Conservation (phyloP, 2,113 vertebrate species). For the western clawed frog (Xenopus tropicalis) region UCB_Xtro_10.0 CM004452.2:25873501-25874000, state of each 20-base stretch:
- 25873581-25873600: too few species aligned
- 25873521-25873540: too few species aligned
- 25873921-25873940: neutral
- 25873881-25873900: constrained; percentile 16
- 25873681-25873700: too few species aligned
- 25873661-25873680: too few species aligned
- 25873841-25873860: constrained; percentile 15
- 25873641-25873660: too few species aligned
- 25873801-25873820: constrained; percentile 8
- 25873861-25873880: constrained; percentile 21
- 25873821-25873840: constrained; percentile 21
- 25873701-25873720: neutral
- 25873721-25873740: neutral
- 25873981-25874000: too few species aligned
- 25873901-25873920: constrained; percentile 3
- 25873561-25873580: too few species aligned
- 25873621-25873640: too few species aligned
- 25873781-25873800: neutral
- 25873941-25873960: neutral
- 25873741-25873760: neutral
- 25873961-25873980: too few species aligned
- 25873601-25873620: too few species aligned
- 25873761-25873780: constrained; percentile 3
- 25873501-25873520: too few species aligned
- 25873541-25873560: too few species aligned